A percentile compares a stretch with the other conserved stretches of the same genome.
Conservation (phyloP, 2,888 invertebrate species). For the Pachycephus smyrnensis region DNA sequence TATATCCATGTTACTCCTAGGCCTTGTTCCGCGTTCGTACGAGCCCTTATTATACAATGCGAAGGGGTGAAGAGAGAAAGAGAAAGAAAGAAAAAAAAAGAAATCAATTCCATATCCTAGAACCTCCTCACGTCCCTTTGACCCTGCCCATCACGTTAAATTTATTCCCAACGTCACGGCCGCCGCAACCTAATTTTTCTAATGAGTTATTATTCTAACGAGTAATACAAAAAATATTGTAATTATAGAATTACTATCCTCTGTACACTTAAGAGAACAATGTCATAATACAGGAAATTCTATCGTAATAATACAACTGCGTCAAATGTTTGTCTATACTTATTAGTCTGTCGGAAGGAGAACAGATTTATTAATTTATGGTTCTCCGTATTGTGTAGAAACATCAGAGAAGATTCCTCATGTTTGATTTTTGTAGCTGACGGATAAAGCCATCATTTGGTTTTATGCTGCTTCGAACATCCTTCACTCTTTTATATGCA, state of each 20-base stretch:
- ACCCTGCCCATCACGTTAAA: not conserved
- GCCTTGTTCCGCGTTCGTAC: not conserved
- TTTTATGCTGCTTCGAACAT: conserved; percentile 75
- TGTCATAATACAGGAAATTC: conserved; percentile 48
- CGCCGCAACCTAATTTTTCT: conserved; percentile 49
- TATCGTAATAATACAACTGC: conserved; percentile 40
- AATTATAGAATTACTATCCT: conserved; percentile 55
- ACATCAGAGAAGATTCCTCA: not conserved
- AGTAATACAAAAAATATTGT: conserved; percentile 39
- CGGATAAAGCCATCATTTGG: conserved; percentile 86
- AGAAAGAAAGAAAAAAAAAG: conserved; percentile 2
- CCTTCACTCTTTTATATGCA: conserved; percentile 78
- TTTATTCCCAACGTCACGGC: not conserved
- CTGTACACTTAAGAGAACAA: conserved; percentile 53
- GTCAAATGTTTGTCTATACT: not conserved
- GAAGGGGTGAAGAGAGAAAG: conserved; percentile 40
- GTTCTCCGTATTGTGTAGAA: conserved; percentile 31
- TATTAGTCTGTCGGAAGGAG: not conserved
- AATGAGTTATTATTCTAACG: conserved; percentile 45
- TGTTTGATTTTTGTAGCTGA: conserved; percentile 70
- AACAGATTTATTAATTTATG: not conserved
- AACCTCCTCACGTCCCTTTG: not conserved
- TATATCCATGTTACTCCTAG: conserved; percentile 7
- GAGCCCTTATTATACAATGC: not conserved
- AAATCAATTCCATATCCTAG: conserved; percentile 8